Conservation (phyloP, 2,888 invertebrate genomes). For the Diloba caeruleocephala region DNA sequence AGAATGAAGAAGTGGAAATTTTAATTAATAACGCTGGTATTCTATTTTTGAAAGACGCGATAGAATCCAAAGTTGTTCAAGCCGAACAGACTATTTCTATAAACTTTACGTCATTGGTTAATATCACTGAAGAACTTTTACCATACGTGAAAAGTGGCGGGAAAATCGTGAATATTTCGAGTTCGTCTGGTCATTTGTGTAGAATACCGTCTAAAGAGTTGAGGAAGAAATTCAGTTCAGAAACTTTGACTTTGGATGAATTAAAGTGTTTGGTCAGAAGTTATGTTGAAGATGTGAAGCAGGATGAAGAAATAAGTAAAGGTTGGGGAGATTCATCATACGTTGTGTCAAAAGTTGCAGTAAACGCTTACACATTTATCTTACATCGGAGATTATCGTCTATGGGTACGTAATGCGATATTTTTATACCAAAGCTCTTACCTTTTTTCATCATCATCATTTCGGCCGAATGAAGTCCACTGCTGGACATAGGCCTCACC, state of each 20-base stretch:
- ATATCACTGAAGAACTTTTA: slow-evolving; percentile 90
- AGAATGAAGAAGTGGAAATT: slow-evolving; percentile 91
- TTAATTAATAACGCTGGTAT: slow-evolving; percentile 93
- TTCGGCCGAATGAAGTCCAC: too few species aligned
- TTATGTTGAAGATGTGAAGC: slow-evolving; percentile 89
- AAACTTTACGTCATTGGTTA: slow-evolving; percentile 75
- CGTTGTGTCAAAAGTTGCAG: slow-evolving; percentile 92
- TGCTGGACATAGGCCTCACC: too few species aligned
- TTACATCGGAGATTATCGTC: slow-evolving; percentile 86
- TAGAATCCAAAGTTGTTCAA: slow-evolving; percentile 71
- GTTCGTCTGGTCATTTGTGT: slow-evolving; percentile 91
- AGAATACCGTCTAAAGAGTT: slow-evolving; percentile 89
- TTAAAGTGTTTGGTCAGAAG: slow-evolving; percentile 89
- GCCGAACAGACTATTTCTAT: slow-evolving; percentile 75
- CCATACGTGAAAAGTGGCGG: slow-evolving; percentile 91
- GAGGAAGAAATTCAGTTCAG: slow-evolving; percentile 78
- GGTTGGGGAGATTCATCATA: slow-evolving; percentile 91
- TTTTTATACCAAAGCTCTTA: too few species aligned
- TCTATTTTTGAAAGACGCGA: slow-evolving; percentile 74
- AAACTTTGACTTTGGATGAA: slow-evolving; percentile 85
- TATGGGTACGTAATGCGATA: too few species aligned
- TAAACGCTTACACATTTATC: slow-evolving; percentile 91
- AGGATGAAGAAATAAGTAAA: slow-evolving; percentile 63
- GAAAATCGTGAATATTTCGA: slow-evolving; percentile 93
- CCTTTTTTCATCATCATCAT: too few species aligned